Base-by-base conservation (phyloP, 2,888 invertebrate species). In the Xestia xanthographa region DNA sequence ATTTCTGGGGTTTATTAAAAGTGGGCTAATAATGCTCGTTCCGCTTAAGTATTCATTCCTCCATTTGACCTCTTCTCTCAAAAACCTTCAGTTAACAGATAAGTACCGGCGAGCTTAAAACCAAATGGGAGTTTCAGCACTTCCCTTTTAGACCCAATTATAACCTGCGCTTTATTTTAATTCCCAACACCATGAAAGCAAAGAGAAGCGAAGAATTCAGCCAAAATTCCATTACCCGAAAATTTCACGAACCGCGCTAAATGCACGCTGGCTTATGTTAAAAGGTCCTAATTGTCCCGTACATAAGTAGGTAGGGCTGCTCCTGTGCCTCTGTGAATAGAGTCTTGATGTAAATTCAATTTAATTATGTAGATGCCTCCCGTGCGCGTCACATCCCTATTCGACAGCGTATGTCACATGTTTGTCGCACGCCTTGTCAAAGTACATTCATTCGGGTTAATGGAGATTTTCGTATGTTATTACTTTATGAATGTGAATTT, bases 321-420 rank as follows among this genome's bases (percentile, higher is more conserved):
- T 82, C 77, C 77, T 63, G 80, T 77, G 81, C 77, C 76, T 63
- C 70, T 66, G 74, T 84, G 84, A 84, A 86, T 84, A 80, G 83
- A 87, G 88, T 80, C 85, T 86, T 82, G 83, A 89, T 89, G 89
- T 88, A 84, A 91, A 90, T 91, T 89, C 90, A 89, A 90, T 92
- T 92, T 88, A 89, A 92, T 92, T 92, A 92, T 91, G 91, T 84
- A 91, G 87, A 92, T 91, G 75, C 80, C 72, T 68, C 67, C 72
- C 68, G 69, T 71, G 56, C 66, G 68, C 77, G 5, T 56, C 77
- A 84, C 77, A 84, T 26, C 78, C 63, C 72, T 82, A 68, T 85
- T 84, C 72, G 71, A 75, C 77, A 77, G 68, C 72, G 66, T 62
- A 77, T 43, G 80, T 72, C 71, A 75, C 65, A 50, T 43, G 62